Base-by-base conservation (phyloP, 2,888 invertebrate genomes). In the Cataglyphis albicans region DNA sequence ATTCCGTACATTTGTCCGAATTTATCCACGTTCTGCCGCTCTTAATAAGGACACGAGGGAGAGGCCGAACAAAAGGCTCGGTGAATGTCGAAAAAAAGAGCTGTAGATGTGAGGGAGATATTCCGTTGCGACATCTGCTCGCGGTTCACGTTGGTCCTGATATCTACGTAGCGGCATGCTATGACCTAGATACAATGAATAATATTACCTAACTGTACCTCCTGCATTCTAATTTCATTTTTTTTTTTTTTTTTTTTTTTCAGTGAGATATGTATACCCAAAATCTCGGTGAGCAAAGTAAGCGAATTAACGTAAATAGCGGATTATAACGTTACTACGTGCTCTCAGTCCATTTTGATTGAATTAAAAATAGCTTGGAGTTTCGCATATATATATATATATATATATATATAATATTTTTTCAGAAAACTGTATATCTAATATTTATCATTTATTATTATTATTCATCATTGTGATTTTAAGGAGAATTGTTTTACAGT, bases 61-160 rank as follows among this genome's bases (percentile, higher is more conserved):
- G 55, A 73, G 73, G 57, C 75, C 57, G 75, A 85, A 84, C 74
- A 76, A 83, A 78, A 83, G 86, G 67, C 82, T 61, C 25, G 68
- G 63, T 67, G 84, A 81, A 80, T 64, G 82, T 15, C 73, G 70
- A 78, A 64, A 65, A 83, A 85, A 84, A 81, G 82, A 88, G 84
- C 75, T 74, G 89, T 83, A 88, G 88, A 83, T 76, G 83, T 67
- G 85, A 87, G 83, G 74, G 87, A 87, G 84, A 86, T 86, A 83
- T 83, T 85, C 85, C 76, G 81, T 91, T 91, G 90, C 92, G 88
- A 91, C 91, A 91, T 87, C 74, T 48, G 48, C 83, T 82, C 84
- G 86, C 87, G 90, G 90, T 90, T 89, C 90, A 91, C 85, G 88
- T 91, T 91, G 88, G 88, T 90, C 86, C 83, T 87, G 90, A 91